These are phyloP conservation scores for Prunella strophiata DNA, from an alignment of 2,797 vertebrate species.

Conservation along the genomic window DNA sequence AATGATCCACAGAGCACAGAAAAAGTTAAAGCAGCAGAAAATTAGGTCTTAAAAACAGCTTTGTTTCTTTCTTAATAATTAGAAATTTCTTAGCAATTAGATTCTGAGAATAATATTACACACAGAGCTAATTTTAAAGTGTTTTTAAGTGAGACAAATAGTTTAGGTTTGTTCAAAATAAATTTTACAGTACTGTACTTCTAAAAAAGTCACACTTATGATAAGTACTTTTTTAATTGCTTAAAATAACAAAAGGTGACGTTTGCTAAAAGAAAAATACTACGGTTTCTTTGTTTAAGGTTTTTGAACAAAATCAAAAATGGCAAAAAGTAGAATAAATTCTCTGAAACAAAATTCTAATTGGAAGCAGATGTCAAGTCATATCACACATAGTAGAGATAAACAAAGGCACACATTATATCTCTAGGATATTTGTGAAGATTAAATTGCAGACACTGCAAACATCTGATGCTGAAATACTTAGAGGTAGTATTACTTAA, in stretches of 20 bases:
- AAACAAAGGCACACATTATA: background rate
- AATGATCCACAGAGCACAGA: background rate
- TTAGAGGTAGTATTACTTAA: background rate
- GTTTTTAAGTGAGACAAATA: background rate
- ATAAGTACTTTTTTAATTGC: background rate
- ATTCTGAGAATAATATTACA: background rate
- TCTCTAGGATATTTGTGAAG: background rate
- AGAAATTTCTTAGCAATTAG: background rate
- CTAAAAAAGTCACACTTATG: background rate
- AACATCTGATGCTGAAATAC: slow-evolving; percentile 10
- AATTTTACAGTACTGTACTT: background rate
- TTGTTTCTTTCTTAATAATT: background rate
- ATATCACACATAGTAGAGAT: background rate
- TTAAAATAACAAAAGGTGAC: background rate
- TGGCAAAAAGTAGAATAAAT: background rate
- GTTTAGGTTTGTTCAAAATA: background rate
- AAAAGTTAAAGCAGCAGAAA: background rate
- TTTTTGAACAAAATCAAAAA: slow-evolving; percentile 6
- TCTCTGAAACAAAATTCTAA: background rate
- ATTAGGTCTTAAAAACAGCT: background rate
- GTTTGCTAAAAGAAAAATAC: background rate
- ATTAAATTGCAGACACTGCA: background rate
- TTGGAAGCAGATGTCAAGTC: slow-evolving; percentile 19
- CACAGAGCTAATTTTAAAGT: background rate
- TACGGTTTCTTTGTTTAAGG: background rate